phyloP scores from a whole-genome alignment of 64 coral and sea anemone genomes.

The Trachythela sp. region DNA sequence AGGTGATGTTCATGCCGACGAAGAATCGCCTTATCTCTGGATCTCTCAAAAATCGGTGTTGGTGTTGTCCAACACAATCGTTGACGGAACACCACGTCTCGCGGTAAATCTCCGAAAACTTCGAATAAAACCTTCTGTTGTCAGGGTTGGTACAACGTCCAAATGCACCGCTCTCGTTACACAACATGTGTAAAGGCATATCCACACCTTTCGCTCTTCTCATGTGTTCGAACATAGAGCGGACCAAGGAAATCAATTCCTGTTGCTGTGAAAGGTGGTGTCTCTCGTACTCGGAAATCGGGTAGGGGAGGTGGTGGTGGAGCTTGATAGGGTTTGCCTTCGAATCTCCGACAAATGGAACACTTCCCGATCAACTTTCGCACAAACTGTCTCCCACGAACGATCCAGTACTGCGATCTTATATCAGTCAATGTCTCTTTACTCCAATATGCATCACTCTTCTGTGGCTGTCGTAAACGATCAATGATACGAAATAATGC shows the following conservation, averaged over 20 bases:
- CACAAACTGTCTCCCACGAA: neutral
- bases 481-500: constrained; percentile 7
- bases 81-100: too few relatives aligned
- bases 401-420: neutral
- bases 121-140: too few relatives aligned
- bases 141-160: too few relatives aligned
- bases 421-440: neutral
- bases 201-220: neutral
- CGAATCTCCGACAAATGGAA: neutral
- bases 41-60: neutral
- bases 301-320: neutral
- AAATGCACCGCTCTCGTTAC: too few relatives aligned
- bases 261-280: neutral
- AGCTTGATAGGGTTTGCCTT: neutral
- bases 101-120: too few relatives aligned
- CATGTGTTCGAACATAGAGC: neutral
- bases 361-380: neutral
- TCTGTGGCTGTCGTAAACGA: neutral
- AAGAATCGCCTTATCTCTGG: neutral
- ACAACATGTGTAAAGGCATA: neutral
- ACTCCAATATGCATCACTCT: neutral
- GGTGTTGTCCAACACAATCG: too few relatives aligned
- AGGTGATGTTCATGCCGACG: neutral
- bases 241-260: neutral
- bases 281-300: neutral